Evolutionary conservation across 2,888 invertebrate species (phyloP), one percentile per base, ranked within the genome.

Genomic region (Drosophila paramelanica): DNA sequence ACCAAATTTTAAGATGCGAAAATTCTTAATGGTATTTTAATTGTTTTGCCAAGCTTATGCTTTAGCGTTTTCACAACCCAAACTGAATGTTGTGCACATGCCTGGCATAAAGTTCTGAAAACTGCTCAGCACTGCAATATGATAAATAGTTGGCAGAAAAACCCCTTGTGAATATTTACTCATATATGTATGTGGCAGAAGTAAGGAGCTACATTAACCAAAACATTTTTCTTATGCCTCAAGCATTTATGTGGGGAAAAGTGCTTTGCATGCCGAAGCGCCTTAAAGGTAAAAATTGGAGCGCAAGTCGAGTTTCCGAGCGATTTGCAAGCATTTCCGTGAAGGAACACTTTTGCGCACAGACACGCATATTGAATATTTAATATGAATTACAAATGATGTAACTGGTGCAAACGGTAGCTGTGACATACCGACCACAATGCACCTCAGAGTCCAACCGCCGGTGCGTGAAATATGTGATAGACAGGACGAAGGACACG

Each of bases 301-400:
- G 50, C n/a, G 11, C 13, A n/a, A 41, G 25, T 49, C 17, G 33
- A 41, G 20, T 11, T 47, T 17, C 11, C 27, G 23, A 46, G 20
- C 7, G 36, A 17, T 38, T 45, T 45, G 3, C 25, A 31, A 41
- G 42, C 41, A 42, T 49, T 51, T 51, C 17, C 31, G 43, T 39
- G 17, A 14, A 36, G 42, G n/a, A 50, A 50, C 52, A 31, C 43
- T 53, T 53, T 7, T 53, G 53, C 45, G 57, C 27, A 33, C 14
- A 41, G 55, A 53, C 36, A 69, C 69, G 60, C 61, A 66, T 68
- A 64, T 56, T 69, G 78, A 76, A 82, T 82, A 82, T 73, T 69
- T 67, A 76, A 76, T 82, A 65, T 57, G 67, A 71, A 78, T 82
- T 71, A 76, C 71, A 62, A 67, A 75, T 67, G 46, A 61, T 68